Percentiles rank a stretch among this genome's conserved stretches.
Conservation (phyloP, 37 sponge, comb jelly and placozoan species). For the Crambe crambe region DNA sequence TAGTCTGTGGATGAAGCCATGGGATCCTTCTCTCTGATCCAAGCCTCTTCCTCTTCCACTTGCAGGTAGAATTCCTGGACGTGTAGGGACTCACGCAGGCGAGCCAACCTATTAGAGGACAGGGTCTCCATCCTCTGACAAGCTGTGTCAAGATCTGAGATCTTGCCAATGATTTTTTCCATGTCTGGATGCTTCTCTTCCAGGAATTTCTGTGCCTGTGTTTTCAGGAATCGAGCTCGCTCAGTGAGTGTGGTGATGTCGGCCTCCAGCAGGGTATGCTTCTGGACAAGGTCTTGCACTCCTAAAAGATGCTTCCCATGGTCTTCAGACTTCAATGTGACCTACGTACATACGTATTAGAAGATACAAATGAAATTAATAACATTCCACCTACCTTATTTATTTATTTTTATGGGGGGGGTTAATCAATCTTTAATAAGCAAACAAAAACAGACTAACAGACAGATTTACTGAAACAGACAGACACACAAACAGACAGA, state of each 20-base stretch:
- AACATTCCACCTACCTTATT: too few relatives aligned
- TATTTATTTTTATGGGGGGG: too few relatives aligned
- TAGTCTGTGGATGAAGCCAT: conserved; percentile 65
- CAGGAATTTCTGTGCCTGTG: conserved; percentile 51
- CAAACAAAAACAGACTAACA: too few relatives aligned
- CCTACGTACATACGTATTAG: conserved; percentile 22
- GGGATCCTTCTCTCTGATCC: conserved; percentile 93
- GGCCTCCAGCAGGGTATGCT: conserved; percentile 81
- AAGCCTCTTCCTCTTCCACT: conserved; percentile 93
- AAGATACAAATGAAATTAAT: too few relatives aligned
- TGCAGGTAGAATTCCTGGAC: conserved; percentile 90
- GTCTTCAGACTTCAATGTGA: conserved; percentile 81
- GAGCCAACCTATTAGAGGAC: conserved; percentile 13
- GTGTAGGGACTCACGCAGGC: conserved; percentile 65
- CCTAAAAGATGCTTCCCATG: conserved; percentile 91
- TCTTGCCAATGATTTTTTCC: conserved; percentile 50
- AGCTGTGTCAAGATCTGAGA: conserved; percentile 49
- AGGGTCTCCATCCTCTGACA: conserved; percentile 44
- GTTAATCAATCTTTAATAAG: too few relatives aligned
- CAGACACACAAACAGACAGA: too few relatives aligned
- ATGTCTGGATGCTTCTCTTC: conserved; percentile 74
- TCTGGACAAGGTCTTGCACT: conserved; percentile 92
- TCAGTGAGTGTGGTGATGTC: conserved; percentile 79
- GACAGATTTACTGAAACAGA: too few relatives aligned
- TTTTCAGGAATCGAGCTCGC: conserved; percentile 58